Evolutionary conservation across 2,113 vertebrate genomes (phyloP), one percentile per base, ranked within the genome.

Genomic region (Tympanuchus pallidicinctus): DNA sequence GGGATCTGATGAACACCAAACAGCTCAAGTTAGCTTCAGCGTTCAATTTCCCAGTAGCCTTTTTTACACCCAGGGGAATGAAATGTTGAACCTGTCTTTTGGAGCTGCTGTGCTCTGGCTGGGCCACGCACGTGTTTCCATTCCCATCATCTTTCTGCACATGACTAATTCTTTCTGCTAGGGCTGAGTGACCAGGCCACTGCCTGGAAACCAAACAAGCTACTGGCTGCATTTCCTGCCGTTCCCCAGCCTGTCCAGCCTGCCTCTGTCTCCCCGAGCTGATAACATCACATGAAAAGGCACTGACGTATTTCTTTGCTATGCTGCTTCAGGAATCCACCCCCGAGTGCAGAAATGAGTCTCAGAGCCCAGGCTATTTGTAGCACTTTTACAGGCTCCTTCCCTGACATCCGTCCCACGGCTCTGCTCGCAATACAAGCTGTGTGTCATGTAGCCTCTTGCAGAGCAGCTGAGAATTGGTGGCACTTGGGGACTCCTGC

Each of bases 111-210:
- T 30, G 27, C 45, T 73, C 60, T 27, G 60, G 32, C 38, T 17
- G 14, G 66, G 22, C 30, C 27, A n/a, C 60, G 56, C 45, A 64
- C 63, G 21, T 64, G 36, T 32, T 88, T 89, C 42, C 47, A 79
- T 74, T 74, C 82, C 75, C 28, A 32, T n/a, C 36, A 25, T 52
- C 43, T 90, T 92, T 93, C 89, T 88, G 80, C 75, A 40, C 6
- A 18, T 93, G 86, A 91, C 89, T 95, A 94, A 95, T n/a, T 86
- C 72, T 88, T 89, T 94, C 91, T 95, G 73, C 77, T n/a, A 54
- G 54, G 30, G 24, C 43, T 88, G 56, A 30, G 57, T 75, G 73
- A 76, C 52, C 91, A 91, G 72, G 67, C 72, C 57, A 40, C 47
- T 91, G 45, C 47, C 82, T 95, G 94, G 76, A 91, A 56, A 28